phyloP scores from a whole-genome alignment of 1,140 invertebrate species.

The Physella acuta region DNA sequence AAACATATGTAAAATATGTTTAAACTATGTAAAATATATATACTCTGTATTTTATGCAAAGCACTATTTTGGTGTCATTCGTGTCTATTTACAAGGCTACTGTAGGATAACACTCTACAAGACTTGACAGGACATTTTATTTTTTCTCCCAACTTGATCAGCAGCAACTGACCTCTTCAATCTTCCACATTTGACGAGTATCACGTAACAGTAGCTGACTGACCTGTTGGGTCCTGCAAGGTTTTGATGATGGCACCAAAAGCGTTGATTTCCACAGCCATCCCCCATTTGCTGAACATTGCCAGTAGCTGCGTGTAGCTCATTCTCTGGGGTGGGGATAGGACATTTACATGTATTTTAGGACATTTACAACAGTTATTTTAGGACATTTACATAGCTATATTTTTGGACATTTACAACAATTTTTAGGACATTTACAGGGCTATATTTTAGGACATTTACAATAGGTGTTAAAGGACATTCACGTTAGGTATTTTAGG shows the following conservation, averaged over 20 bases:
- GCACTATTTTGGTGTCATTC: not conserved
- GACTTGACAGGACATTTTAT: not conserved
- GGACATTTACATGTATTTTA: too few species aligned
- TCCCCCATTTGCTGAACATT: not conserved
- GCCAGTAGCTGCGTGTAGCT: not conserved
- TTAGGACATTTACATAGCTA: too few species aligned
- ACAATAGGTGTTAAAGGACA: too few species aligned
- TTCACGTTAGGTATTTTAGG: too few species aligned
- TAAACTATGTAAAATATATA: not conserved
- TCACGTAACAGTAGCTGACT: not conserved
- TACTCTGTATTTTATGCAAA: not conserved
- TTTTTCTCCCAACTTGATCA: not conserved
- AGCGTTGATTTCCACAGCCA: conserved; percentile 4
- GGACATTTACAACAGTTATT: too few species aligned
- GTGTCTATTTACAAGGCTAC: not conserved
- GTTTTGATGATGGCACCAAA: not conserved
- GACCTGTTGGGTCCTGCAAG: conserved; percentile 8
- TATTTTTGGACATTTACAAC: too few species aligned
- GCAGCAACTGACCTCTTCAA: not conserved
- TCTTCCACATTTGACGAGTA: too few species aligned
- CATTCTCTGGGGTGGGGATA: not conserved
- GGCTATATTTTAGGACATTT: too few species aligned
- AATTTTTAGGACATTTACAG: too few species aligned
- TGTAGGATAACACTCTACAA: not conserved
- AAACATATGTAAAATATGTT: not conserved